Evolutionary conservation across 2,797 vertebrate genomes (phyloP), one percentile per base, ranked within the genome.

Genomic region (Sparidentex hasta): DNA sequence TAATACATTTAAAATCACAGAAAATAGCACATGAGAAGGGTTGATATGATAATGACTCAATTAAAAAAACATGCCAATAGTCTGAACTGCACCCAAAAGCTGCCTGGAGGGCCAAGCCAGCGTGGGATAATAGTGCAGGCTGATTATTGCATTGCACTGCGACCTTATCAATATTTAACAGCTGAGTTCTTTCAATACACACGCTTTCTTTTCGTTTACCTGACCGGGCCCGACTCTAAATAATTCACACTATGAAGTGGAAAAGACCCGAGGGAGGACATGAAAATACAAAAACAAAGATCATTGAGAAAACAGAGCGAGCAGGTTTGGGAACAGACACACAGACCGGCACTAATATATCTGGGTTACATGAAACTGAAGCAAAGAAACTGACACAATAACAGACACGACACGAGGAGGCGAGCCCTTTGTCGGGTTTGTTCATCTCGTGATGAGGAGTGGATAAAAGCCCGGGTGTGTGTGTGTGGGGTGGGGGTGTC

Each of bases 91-190:
- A 48, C 58, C 64, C 46, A n/a, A 58, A 76, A 68, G 51, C 58
- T 75, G 38, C 67, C 64, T n/a, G 12, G 21, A 84, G 58, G 54
- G 78, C 75, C 86, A 72, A 76, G 74, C 67, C 82, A 75, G 78
- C 78, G 70, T 44, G 74, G 61, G 74, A 84, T 81, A 75, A 83
- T 76, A 78, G 84, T 65, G 87, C 88, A 88, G 88, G 90, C 83
- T 68, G 87, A 90, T 94, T 91, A 93, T 86, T 80, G 75, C 74
- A 76, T 92, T 90, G 92, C 88, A 90, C 78, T 66, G 86, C 86
- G 80, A 89, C 83, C 90, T 87, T 83, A 94, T 96, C 76, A 95
- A 95, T 95, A 87, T 94, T 95, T 95, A 82, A 94, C 59, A 64
- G 57, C 61, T 78, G 62, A 4, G 38, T 43, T 59, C 65, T 87